phyloP scores from a whole-genome alignment of 2,113 vertebrate genomes.

The Excalfactoria chinensis region DNA sequence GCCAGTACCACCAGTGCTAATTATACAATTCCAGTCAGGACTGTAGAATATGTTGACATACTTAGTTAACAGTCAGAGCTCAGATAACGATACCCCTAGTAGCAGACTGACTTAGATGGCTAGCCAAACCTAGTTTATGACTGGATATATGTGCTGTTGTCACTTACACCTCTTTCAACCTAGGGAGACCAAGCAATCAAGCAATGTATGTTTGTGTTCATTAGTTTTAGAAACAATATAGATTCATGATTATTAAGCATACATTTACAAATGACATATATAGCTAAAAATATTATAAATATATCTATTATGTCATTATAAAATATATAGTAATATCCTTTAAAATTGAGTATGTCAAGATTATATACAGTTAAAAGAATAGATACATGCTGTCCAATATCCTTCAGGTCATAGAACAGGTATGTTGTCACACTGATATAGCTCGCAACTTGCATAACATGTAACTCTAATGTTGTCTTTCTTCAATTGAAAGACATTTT shows the following conservation, averaged over 20 bases:
- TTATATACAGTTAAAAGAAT: not conserved
- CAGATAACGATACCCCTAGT: not conserved
- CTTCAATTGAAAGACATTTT: not conserved
- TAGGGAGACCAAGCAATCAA: not conserved
- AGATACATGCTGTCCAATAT: not conserved
- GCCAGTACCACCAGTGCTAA: not conserved
- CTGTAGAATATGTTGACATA: not conserved
- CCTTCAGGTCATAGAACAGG: not conserved
- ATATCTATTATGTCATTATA: not conserved
- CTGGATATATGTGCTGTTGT: not conserved
- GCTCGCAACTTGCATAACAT: not conserved
- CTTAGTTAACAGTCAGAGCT: not conserved
- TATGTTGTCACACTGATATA: not conserved
- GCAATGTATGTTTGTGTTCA: rapidly evolving
- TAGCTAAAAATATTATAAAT: not conserved
- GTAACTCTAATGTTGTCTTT: not conserved
- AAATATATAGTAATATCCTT: not conserved
- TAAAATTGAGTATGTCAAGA: not conserved
- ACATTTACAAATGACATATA: not conserved
- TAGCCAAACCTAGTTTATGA: not conserved
- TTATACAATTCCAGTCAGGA: not conserved
- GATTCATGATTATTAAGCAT: not conserved
- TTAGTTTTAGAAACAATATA: not conserved
- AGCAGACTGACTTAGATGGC: not conserved
- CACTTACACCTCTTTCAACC: not conserved